phyloP scores from a whole-genome alignment of 2,797 vertebrate genomes.

The Sarcoramphus papa region DNA sequence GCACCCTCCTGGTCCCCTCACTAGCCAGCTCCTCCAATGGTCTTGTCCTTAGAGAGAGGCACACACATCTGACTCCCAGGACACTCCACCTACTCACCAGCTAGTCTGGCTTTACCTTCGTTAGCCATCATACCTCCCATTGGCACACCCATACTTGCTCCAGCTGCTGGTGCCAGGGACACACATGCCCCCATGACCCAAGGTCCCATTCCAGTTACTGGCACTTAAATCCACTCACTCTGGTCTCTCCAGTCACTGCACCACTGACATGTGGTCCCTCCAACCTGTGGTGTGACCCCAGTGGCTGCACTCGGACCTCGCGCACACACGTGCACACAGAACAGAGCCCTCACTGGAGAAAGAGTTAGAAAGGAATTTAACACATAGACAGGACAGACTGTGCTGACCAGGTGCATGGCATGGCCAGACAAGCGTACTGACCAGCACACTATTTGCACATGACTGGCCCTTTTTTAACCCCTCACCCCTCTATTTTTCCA shows the following conservation, averaged over 20 bases:
- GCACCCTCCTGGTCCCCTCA: not conserved
- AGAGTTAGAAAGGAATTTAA: not conserved
- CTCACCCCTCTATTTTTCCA: not conserved
- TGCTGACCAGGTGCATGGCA: fast-evolving
- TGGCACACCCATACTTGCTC: not conserved
- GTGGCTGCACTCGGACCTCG: not conserved
- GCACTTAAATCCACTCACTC: not conserved
- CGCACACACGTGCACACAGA: fast-evolving
- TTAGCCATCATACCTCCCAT: too few species aligned
- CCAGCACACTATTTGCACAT: not conserved
- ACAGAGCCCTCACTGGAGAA: not conserved
- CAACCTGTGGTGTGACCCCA: not conserved
- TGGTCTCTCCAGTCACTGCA: not conserved
- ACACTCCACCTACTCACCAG: not conserved
- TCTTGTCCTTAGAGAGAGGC: not conserved
- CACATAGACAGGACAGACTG: not conserved
- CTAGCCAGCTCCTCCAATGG: not conserved
- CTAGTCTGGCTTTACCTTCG: not conserved
- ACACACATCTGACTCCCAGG: not conserved
- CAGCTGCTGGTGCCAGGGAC: not conserved
- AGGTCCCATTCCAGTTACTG: not conserved
- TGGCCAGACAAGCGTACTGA: not conserved
- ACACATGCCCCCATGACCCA: not conserved
- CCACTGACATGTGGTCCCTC: fast-evolving
- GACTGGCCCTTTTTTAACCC: not conserved